Conservation (phyloP, 2,113 vertebrate genomes). For the Oryzias curvinotus region DNA sequence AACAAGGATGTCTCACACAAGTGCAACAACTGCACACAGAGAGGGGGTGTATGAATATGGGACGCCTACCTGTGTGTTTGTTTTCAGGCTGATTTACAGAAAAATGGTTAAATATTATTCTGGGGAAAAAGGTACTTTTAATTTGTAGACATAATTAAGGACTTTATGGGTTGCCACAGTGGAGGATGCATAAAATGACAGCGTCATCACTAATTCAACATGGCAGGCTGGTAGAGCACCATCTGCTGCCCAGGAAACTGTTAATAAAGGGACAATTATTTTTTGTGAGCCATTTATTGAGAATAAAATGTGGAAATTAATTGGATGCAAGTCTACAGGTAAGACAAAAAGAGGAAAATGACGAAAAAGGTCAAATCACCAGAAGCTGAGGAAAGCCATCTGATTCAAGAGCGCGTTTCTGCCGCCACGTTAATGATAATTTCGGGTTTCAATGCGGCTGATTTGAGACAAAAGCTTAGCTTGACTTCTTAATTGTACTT, state of each 20-base stretch:
- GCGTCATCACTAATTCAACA: slow-evolving; percentile 96
- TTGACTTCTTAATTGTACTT: slow-evolving; percentile 65
- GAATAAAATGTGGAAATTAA: slow-evolving; percentile 97
- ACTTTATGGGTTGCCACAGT: slow-evolving; percentile 79
- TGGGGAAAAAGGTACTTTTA: slow-evolving; percentile 71
- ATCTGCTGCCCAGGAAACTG: slow-evolving; percentile 96
- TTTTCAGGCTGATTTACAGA: slow-evolving; percentile 60
- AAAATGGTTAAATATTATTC: slow-evolving; percentile 57
- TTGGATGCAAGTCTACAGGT: slow-evolving; percentile 78
- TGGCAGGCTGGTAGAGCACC: slow-evolving; percentile 94
- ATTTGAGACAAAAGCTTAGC: slow-evolving; percentile 71
- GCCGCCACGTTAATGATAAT: slow-evolving; percentile 73
- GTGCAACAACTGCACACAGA: slow-evolving; percentile 53
- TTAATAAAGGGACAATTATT: slow-evolving; percentile 99
- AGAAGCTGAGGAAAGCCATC: slow-evolving; percentile 50
- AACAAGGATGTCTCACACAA: slow-evolving; percentile 60
- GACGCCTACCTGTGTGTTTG: slow-evolving; percentile 59
- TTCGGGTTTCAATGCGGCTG: slow-evolving; percentile 62
- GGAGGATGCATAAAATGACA: slow-evolving; percentile 84
- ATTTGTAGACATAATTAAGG: slow-evolving; percentile 80
- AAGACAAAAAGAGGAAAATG: slow-evolving; percentile 27
- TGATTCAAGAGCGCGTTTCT: slow-evolving; percentile 52
- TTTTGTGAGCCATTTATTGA: slow-evolving; percentile 98
- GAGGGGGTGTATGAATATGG: slow-evolving; percentile 41
- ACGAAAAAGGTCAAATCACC: slow-evolving; percentile 39